Conservation (phyloP, 2,888 invertebrate genomes). For the Microctonus hyperodae region DNA sequence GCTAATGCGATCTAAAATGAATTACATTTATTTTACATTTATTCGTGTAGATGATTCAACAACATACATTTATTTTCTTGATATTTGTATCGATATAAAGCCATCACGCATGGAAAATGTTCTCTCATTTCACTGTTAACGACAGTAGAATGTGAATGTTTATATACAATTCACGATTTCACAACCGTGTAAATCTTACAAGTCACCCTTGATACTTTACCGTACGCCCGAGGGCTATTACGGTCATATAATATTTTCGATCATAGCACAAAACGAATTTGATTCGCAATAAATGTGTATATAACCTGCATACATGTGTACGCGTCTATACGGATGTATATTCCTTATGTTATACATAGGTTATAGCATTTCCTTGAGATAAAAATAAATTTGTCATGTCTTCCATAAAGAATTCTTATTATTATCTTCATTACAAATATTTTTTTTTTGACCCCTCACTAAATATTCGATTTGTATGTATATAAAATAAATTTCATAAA, state of each 20-base stretch:
- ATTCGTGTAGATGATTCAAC: neutral
- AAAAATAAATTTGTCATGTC: too few relatives aligned
- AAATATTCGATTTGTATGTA: too few relatives aligned
- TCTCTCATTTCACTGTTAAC: constrained; percentile 16
- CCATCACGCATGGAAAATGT: constrained; percentile 2
- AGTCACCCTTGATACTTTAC: constrained; percentile 25
- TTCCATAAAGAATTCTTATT: too few relatives aligned
- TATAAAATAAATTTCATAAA: too few relatives aligned
- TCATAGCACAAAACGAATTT: constrained; percentile 15
- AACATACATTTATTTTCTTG: neutral
- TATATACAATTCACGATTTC: constrained; percentile 47
- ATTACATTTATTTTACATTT: neutral
- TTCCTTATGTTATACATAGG: too few relatives aligned
- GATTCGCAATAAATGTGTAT: constrained; percentile 2
- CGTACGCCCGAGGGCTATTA: constrained; percentile 1
- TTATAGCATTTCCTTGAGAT: too few relatives aligned
- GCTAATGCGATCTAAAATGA: neutral
- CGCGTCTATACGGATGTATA: neutral
- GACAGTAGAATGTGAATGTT: neutral
- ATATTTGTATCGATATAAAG: neutral
- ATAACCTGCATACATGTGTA: too few relatives aligned
- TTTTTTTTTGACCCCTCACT: too few relatives aligned
- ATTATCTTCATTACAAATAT: too few relatives aligned
- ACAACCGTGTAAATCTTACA: constrained; percentile 48
- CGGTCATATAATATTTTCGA: constrained; percentile 10